A percentile compares a stretch with the other conserved stretches of the same genome.
Evolutionary conservation across 2,113 vertebrate genomes (phyloP).

Genomic region (Leptobrachium leishanense): DNA sequence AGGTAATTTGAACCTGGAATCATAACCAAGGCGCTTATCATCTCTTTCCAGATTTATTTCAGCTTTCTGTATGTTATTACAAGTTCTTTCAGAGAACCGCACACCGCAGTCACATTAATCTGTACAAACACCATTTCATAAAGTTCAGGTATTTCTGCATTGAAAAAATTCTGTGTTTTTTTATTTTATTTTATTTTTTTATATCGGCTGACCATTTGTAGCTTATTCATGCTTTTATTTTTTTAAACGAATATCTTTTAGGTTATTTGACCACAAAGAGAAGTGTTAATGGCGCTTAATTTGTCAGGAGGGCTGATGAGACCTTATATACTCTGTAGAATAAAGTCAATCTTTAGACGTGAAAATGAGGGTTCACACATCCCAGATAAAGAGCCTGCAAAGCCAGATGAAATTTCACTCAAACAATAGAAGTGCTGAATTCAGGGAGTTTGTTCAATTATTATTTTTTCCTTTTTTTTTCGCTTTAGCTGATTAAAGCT

Average conservation of each 20-base stretch:
- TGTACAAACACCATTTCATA: slow-evolving; percentile 31
- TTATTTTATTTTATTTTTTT: too few species aligned
- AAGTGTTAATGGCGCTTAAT: slow-evolving; percentile 45
- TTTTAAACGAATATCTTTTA: slow-evolving; percentile 7
- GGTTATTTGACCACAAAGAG: slow-evolving; percentile 47
- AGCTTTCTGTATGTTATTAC: slow-evolving; percentile 46
- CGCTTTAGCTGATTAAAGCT: slow-evolving; percentile 38
- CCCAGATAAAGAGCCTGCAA: slow-evolving; percentile 27
- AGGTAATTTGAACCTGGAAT: slow-evolving; percentile 39
- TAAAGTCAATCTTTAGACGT: slow-evolving; percentile 49
- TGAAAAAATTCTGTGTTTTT: background rate
- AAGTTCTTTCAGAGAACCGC: slow-evolving; percentile 32
- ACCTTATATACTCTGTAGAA: slow-evolving; percentile 46
- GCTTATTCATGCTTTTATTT: too few species aligned
- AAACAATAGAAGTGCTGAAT: slow-evolving; percentile 43
- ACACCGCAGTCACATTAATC: slow-evolving; percentile 34
- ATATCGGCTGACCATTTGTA: too few species aligned
- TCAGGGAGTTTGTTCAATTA: slow-evolving; percentile 38
- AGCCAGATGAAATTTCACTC: slow-evolving; percentile 24
- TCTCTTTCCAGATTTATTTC: slow-evolving; percentile 44
- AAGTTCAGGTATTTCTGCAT: slow-evolving; percentile 22
- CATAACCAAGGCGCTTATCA: background rate
- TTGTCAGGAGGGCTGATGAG: slow-evolving; percentile 46
- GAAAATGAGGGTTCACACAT: slow-evolving; percentile 33
- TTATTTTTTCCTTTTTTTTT: slow-evolving; percentile 28